Evolutionary conservation across 2,797 vertebrate genomes (phyloP), one percentile per base, ranked within the genome.

Genomic region (Leuciscus waleckii): DNA sequence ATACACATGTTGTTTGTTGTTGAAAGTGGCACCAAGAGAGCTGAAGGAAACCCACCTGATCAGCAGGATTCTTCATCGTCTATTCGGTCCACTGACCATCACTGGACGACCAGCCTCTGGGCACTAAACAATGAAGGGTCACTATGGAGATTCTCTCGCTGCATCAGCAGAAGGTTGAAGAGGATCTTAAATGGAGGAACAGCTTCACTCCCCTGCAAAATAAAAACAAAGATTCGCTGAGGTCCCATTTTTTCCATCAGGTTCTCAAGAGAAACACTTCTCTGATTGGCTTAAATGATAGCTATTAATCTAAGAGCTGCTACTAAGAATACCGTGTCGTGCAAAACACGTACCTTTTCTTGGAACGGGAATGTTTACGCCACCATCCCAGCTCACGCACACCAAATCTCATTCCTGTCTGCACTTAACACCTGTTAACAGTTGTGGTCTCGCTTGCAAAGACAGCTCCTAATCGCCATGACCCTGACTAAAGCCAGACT

Each of bases 351-450:
- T 35, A 70, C 26, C 83, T 78, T 61, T 79, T 84, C 83, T 70
- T 71, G 56, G 83, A 79, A 85, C 7, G 0, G 29, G 21, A 85
- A 39, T 79, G 76, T 85, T 85, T 84, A 84, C 4, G 41, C 79
- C 32, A 49, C 43, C 77, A 82, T 84, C 61, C 46, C 35, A 14
- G 46, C 21, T 81, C 76, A 61, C 39, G 80, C 39, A 87, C 79
- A 56, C 26, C 46, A 46, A 21, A 67, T 76, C 83, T 78, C 5
- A 14, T 63, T 65, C 76, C 81, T 83, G 56, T 75, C 16, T 79
- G 81, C 81, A 79, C 78, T 85, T 85, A 71, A 79, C 81, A 88
- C 87, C 81, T 88, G 87, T 85, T 87, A 83, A 82, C 71, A 81
- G 39, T 87, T 84, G 85, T 84, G 88, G 75, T 75, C 69, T 4